Evolutionary conservation across 2,113 vertebrate genomes (phyloP).

Genomic region (Alethe diademata): DNA sequence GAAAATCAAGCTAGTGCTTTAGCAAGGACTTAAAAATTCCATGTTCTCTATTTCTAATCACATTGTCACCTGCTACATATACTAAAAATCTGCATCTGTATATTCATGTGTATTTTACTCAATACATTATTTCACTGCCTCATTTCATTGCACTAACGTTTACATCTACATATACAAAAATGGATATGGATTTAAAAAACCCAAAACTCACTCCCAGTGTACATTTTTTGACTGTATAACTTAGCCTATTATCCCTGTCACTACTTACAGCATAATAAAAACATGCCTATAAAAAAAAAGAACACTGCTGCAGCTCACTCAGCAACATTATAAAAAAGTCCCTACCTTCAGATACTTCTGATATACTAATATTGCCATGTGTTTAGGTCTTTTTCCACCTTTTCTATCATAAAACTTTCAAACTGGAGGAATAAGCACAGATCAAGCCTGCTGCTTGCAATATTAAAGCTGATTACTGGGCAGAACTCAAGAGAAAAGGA

Average conservation of each 20-base stretch:
- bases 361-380: not conserved
- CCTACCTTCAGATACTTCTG: not conserved
- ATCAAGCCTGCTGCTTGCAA: not conserved
- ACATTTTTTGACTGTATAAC: not conserved
- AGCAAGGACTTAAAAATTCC: not conserved
- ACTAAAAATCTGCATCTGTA: not conserved
- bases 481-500: conserved; percentile 9
- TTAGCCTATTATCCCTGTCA: not conserved
- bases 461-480: not conserved
- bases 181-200: rapidly evolving
- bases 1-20: not conserved
- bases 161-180: not conserved
- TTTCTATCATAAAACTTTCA: not conserved
- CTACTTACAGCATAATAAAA: not conserved
- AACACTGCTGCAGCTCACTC: not conserved
- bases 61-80: not conserved
- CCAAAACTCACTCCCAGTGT: not conserved
- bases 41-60: not conserved
- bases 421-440: not conserved
- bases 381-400: not conserved
- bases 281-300: not conserved
- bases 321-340: not conserved
- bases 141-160: not conserved
- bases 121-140: not conserved
- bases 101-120: not conserved